Base-by-base conservation (phyloP, 2,113 vertebrate genomes). In the Arenaria interpres region DNA sequence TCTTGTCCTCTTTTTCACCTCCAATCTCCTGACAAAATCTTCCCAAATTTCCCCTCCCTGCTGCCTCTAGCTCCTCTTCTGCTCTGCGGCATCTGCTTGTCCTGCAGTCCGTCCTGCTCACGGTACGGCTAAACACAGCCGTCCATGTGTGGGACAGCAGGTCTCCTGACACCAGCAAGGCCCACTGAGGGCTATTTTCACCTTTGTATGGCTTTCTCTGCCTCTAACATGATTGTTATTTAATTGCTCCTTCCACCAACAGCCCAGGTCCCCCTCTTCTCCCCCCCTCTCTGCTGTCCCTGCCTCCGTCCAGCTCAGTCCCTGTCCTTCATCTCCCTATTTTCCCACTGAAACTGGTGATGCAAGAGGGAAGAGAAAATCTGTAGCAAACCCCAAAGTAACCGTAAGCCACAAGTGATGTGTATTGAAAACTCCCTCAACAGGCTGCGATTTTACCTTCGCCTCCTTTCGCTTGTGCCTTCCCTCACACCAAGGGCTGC, bases 391-490 rank as follows among this genome's bases (percentile, higher is more conserved):
- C 15, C 27, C 24, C 2, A 1, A 51, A 74, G n/a, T 12, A 32
- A 41, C 46, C 2, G 0, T 35, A 33, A 77, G 24, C 28, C 37
- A 28, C 33, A 23, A 45, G 15, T 7, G 19, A 64, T 0, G 0
- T 4, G 0, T 19, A 19, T 69, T 33, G 45, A 92, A 43, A 64
- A 45, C 17, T 79, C n/a, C 23, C 37, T 59, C 5, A 3, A 64
- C 21, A 63, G 30, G 57, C 64, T 28, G 46, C 66, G 59, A 9
- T 59, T 71, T 77, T 33, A n/a, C 71, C 91, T 71, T 59, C 0
- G 1, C 51, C 39, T 59, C 48, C 33, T 57, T 88, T 66, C 0
- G 0, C 54, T 53, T 4, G 1, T 23, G 37, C 69, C 23, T 43
- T 59, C 27, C 39, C 69, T 76, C 41, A 62, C 39, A 28, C 14